Conservation (phyloP, 2,888 invertebrate species). For the Drosophila macrothrix region DNA sequence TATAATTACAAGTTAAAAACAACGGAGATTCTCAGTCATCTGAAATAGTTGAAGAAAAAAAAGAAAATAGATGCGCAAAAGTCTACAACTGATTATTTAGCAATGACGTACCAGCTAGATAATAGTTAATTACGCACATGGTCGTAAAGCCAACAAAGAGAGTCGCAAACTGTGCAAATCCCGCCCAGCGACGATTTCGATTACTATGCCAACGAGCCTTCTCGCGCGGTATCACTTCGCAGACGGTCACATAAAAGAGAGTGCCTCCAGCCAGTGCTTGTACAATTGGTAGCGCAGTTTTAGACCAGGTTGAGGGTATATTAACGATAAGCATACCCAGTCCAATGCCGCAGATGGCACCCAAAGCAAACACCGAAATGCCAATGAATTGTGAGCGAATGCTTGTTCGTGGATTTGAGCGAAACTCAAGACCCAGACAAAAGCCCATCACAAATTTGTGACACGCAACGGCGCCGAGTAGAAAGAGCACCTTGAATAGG, state of each 20-base stretch:
- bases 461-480: conserved; percentile 89
- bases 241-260: conserved; percentile 91
- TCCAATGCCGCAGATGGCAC: conserved; percentile 89
- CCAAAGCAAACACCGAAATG: conserved; percentile 88
- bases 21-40: conserved; percentile 56
- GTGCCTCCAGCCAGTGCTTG: conserved; percentile 92
- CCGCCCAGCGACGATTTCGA: conserved; percentile 86
- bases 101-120: conserved; percentile 85
- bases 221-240: conserved; percentile 91
- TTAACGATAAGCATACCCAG: conserved; percentile 88
- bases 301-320: conserved; percentile 85
- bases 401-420: conserved; percentile 85
- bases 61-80: conserved; percentile 11
- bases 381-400: conserved; percentile 86
- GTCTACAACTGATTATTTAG: conserved; percentile 1
- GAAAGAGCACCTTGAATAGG: conserved; percentile 87
- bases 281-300: conserved; percentile 86
- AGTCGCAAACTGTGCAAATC: conserved; percentile 88
- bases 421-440: conserved; percentile 91
- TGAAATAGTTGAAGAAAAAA: conserved; percentile 21
- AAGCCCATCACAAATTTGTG: conserved; percentile 94
- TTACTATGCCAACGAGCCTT: conserved; percentile 90
- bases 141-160: conserved; percentile 87
- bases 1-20: conserved; percentile 11
- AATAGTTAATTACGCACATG: conserved; percentile 88